Evolutionary conservation across 2,797 vertebrate genomes (phyloP).

Genomic region (Miichthys miiuy): DNA sequence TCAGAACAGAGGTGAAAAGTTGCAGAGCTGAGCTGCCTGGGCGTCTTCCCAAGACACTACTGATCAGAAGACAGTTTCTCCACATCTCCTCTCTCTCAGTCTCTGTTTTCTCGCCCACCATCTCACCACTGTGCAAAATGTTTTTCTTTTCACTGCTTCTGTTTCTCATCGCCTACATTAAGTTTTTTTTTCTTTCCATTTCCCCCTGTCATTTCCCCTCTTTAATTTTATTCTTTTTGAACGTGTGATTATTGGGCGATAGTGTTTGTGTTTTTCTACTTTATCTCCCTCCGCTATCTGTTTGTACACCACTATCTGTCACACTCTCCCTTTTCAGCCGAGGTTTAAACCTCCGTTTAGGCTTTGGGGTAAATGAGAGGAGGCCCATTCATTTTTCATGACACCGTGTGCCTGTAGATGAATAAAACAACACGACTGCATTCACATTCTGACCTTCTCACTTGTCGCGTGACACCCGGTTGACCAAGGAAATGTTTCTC

Average conservation of each 20-base stretch:
- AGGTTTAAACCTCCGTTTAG: constrained; percentile 76
- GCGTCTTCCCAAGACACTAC: constrained; percentile 31
- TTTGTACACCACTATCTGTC: constrained; percentile 15
- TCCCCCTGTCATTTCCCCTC: background rate
- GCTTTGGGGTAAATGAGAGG: constrained; percentile 75
- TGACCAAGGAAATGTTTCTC: constrained; percentile 30
- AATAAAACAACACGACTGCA: constrained; percentile 75
- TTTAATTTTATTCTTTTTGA: background rate
- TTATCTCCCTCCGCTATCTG: constrained; percentile 12
- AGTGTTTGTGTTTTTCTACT: background rate
- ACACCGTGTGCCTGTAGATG: constrained; percentile 70
- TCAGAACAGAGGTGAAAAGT: constrained; percentile 62
- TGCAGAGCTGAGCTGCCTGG: constrained; percentile 42
- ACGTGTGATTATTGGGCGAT: background rate
- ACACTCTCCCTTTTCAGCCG: constrained; percentile 78
- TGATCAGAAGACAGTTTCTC: constrained; percentile 36
- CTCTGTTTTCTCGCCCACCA: constrained; percentile 30
- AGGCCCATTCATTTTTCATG: constrained; percentile 82
- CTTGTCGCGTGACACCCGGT: constrained; percentile 64
- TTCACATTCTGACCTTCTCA: constrained; percentile 74
- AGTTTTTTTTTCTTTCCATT: background rate
- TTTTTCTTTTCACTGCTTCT: constrained; percentile 7
- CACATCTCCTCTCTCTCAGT: constrained; percentile 14
- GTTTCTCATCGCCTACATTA: background rate
- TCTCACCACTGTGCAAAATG: constrained; percentile 18